phyloP scores from a whole-genome alignment of 2,113 vertebrate genomes.

The Lucifuga dentata region DNA sequence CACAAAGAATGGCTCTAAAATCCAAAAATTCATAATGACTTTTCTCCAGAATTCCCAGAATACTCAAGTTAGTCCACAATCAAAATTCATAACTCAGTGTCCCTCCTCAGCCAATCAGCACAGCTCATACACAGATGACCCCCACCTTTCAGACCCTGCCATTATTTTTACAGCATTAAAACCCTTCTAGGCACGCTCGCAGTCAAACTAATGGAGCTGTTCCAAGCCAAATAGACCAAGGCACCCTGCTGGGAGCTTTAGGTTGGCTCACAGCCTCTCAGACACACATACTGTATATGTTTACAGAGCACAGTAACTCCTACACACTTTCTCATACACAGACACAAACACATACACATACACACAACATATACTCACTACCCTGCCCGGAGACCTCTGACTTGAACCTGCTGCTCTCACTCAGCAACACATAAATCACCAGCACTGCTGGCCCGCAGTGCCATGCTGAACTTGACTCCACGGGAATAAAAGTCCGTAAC shows the following conservation, averaged over 20 bases:
- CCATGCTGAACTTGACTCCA: slow-evolving; percentile 80
- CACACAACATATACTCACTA: slow-evolving; percentile 59
- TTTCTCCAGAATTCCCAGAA: slow-evolving; percentile 28
- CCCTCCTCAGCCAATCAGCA: slow-evolving; percentile 39
- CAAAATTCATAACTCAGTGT: slow-evolving; percentile 33
- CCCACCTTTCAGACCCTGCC: slow-evolving; percentile 45
- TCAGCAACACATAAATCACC: slow-evolving; percentile 84
- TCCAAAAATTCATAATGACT: neutral
- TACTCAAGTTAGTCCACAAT: slow-evolving; percentile 30
- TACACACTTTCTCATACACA: slow-evolving; percentile 40
- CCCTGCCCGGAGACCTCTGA: slow-evolving; percentile 77
- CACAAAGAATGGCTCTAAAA: no score
- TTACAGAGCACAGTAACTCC: slow-evolving; percentile 52
- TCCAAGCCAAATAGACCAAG: slow-evolving; percentile 67
- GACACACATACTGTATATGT: slow-evolving; percentile 47
- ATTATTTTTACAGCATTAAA: slow-evolving; percentile 63
- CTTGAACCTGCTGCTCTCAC: slow-evolving; percentile 87
- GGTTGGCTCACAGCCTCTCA: slow-evolving; percentile 43
- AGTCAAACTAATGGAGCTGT: slow-evolving; percentile 58
- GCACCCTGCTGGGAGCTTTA: slow-evolving; percentile 65
- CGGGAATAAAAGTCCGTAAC: slow-evolving; percentile 82
- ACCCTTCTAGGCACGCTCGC: slow-evolving; percentile 57
- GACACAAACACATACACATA: slow-evolving; percentile 28
- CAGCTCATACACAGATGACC: slow-evolving; percentile 15
- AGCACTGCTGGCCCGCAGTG: slow-evolving; percentile 72